phyloP scores from a whole-genome alignment of 2,797 vertebrate genomes.

The Hipposideros larvatus region DNA sequence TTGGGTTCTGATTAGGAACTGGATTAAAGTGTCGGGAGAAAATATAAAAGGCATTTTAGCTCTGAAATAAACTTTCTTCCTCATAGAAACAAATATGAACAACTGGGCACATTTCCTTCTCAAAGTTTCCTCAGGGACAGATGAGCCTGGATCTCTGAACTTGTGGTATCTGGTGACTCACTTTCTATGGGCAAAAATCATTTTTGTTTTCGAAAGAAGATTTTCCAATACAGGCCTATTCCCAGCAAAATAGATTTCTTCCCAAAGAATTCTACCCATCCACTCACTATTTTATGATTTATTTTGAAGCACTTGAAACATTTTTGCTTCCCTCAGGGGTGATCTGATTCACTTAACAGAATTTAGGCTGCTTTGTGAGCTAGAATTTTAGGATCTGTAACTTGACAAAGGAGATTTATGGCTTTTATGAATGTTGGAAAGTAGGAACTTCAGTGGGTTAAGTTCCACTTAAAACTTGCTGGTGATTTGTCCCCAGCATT shows the following conservation, averaged over 20 bases:
- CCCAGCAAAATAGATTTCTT: neutral
- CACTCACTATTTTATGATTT: neutral
- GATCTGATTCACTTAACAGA: constrained; percentile 35
- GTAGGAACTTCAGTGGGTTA: neutral
- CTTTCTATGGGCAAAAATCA: constrained; percentile 51
- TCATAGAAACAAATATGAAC: constrained; percentile 42
- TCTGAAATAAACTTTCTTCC: constrained; percentile 34
- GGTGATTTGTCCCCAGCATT: neutral
- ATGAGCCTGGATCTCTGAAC: constrained; percentile 23
- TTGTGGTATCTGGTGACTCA: constrained; percentile 41
- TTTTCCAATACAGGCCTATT: neutral
- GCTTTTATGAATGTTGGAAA: constrained; percentile 34
- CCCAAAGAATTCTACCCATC: constrained; percentile 20
- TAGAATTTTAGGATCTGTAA: constrained; percentile 30
- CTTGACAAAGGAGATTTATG: neutral
- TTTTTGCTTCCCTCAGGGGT: neutral
- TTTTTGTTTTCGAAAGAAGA: constrained; percentile 37
- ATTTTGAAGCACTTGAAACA: neutral
- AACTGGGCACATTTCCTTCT: constrained; percentile 16
- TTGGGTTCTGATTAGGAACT: neutral
- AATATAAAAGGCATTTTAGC: constrained; percentile 37
- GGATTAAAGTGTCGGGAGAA: neutral
- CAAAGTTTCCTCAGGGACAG: constrained; percentile 12
- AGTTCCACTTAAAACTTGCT: constrained; percentile 32
- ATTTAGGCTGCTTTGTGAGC: neutral